phyloP scores from a whole-genome alignment of 2,113 vertebrate genomes.

The Stomatorhinus ivindoensis region DNA sequence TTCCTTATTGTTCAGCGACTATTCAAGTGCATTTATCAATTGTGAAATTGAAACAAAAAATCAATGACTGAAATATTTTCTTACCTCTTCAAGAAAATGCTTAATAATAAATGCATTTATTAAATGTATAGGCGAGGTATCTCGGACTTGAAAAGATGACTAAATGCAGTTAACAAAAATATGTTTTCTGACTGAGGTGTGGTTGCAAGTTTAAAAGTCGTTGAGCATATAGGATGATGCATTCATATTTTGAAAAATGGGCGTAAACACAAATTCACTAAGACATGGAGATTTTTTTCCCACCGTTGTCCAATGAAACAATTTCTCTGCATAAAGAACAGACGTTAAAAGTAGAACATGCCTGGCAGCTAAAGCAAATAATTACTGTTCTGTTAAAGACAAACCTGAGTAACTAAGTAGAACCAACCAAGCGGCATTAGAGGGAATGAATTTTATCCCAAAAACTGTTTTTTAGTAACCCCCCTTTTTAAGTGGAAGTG shows the following conservation, averaged over 20 bases:
- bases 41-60: neutral
- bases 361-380: neutral
- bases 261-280: neutral
- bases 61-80: neutral
- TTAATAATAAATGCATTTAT: neutral
- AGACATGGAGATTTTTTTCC: neutral
- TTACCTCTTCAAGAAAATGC: neutral
- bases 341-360: neutral
- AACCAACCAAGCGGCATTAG: neutral
- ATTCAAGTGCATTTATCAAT: neutral
- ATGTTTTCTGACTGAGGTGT: neutral
- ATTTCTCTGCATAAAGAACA: neutral
- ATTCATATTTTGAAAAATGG: neutral
- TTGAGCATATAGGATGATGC: neutral
- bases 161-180: neutral
- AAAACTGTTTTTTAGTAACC: neutral
- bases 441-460: neutral
- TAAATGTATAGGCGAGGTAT: neutral
- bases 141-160: neutral
- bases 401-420: neutral
- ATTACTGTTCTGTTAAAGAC: neutral
- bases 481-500: constrained; percentile 4
- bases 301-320: neutral
- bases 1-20: neutral
- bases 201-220: neutral